A percentile compares a stretch with the other conserved stretches of the same genome.
Evolutionary conservation across 2,797 vertebrate species (phyloP).

Genomic region (Vireo griseus): DNA sequence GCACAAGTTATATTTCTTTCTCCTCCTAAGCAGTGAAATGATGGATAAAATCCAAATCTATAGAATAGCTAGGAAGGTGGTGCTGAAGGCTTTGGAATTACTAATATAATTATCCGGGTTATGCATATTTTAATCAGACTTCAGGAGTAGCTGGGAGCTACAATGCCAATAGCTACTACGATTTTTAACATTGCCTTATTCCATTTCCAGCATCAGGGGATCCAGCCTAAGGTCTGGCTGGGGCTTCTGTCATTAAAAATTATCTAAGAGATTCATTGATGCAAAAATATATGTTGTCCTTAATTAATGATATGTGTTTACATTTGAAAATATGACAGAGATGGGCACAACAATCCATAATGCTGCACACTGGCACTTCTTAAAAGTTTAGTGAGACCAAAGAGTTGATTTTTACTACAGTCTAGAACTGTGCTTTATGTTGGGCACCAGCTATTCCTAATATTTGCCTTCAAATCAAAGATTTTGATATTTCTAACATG

Average conservation of each 20-base stretch:
- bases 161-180: not conserved
- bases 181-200: not conserved
- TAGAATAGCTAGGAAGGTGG: not conserved
- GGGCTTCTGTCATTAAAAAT: not conserved
- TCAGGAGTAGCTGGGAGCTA: not conserved
- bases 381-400: not conserved
- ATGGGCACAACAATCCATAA: not conserved
- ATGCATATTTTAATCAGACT: not conserved
- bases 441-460: not conserved
- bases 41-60: not conserved
- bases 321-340: not conserved
- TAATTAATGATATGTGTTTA: not conserved
- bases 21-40: not conserved
- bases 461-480: not conserved
- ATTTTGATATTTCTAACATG: not conserved
- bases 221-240: not conserved
- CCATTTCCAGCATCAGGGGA: not conserved
- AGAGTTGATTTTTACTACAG: not conserved
- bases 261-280: not conserved
- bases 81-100: not conserved
- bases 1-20: not conserved
- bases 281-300: not conserved
- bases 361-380: not conserved
- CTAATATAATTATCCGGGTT: not conserved
- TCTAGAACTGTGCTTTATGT: not conserved